Percentiles rank a stretch among this genome's conserved stretches.
These are phyloP conservation scores for Megaleporinus macrocephalus DNA, from an alignment of 2,113 vertebrate species.

Conservation along the genomic window DNA sequence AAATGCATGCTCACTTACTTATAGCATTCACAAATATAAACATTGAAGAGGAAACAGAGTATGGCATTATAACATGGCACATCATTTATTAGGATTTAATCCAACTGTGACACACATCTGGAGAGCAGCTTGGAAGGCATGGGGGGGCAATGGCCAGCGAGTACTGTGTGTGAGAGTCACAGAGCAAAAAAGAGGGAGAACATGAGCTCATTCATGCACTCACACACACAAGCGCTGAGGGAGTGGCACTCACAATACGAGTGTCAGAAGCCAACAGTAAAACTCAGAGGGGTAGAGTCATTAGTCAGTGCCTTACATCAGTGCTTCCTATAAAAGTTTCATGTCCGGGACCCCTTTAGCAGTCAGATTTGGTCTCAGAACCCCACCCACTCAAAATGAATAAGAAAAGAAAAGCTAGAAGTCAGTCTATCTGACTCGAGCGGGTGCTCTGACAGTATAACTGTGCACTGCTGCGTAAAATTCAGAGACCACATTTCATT, in stretches of 20 bases:
- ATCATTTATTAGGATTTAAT: conserved; percentile 50
- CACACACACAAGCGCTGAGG: not conserved
- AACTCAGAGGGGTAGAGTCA: conserved; percentile 19
- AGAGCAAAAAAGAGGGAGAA: not conserved
- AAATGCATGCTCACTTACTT: not conserved
- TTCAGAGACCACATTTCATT: too few relatives aligned
- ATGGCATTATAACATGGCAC: conserved; percentile 28
- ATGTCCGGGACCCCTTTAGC: conserved; percentile 3
- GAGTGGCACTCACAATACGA: conserved; percentile 7
- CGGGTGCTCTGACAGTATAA: not conserved
- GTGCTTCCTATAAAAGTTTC: conserved; percentile 9
- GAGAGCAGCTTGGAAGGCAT: conserved; percentile 42
- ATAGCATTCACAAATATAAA: conserved; percentile 38
- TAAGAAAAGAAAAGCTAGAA: not conserved
- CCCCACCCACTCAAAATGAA: conserved; percentile 14
- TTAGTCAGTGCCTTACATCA: conserved; percentile 32
- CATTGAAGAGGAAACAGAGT: conserved; percentile 5
- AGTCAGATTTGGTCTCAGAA: not conserved
- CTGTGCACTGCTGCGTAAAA: too few relatives aligned
- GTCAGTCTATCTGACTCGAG: not conserved
- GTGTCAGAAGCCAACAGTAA: conserved; percentile 14
- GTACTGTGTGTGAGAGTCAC: not conserved
- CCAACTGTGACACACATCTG: conserved; percentile 51
- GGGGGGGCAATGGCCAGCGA: conserved; percentile 13
- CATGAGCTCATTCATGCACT: conserved; percentile 32